Percentiles rank a stretch among this genome's conserved stretches.
Conservation (phyloP, 2,113 vertebrate species). For the Alaudala cheleensis region DNA sequence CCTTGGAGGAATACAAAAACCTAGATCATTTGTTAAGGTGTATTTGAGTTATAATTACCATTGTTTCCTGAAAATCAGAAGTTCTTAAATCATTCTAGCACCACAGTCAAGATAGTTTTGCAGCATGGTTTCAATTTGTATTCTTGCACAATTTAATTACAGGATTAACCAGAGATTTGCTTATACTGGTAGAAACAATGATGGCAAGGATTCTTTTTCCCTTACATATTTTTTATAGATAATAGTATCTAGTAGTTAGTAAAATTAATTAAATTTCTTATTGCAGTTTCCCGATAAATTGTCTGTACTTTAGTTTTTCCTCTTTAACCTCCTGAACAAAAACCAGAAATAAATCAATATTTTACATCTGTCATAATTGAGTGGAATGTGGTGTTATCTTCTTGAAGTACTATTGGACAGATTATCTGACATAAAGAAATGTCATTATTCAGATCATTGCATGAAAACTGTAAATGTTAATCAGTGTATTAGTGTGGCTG, state of each 20-base stretch:
- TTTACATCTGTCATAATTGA: neutral
- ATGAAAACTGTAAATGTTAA: neutral
- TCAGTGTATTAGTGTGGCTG: neutral
- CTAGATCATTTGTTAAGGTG: neutral
- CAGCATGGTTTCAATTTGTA: neutral
- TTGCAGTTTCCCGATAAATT: neutral
- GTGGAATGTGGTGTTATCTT: neutral
- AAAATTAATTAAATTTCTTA: neutral
- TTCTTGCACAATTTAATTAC: neutral
- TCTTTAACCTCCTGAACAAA: neutral
- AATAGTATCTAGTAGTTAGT: neutral
- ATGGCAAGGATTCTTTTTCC: neutral
- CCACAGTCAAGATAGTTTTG: neutral
- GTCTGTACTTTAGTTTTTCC: neutral
- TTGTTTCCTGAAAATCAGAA: neutral
- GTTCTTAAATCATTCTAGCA: rapidly evolving
- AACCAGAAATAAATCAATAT: neutral
- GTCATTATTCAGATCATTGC: neutral
- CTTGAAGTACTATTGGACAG: neutral
- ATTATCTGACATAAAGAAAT: neutral
- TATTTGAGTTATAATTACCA: neutral
- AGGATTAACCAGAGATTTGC: neutral
- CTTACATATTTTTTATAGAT: neutral
- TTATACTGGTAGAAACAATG: neutral
- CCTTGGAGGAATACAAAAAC: neutral